Evolutionary conservation across 2,888 invertebrate genomes (phyloP).

Genomic region (Oegoconia quadripuncta): DNA sequence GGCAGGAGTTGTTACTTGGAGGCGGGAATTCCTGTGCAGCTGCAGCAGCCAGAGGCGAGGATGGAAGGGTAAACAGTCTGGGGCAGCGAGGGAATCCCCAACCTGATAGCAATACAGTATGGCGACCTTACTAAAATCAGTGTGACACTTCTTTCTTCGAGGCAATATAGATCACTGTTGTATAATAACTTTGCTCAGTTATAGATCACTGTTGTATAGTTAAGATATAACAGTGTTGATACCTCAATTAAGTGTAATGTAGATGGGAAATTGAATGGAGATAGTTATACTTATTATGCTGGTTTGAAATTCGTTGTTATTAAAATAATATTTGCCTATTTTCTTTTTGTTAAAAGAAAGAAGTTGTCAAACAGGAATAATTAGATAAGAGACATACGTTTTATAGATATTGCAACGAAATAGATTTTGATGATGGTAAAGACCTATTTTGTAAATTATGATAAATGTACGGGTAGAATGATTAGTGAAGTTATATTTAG

Average conservation of each 20-base stretch:
- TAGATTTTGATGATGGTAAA: constrained; percentile 36
- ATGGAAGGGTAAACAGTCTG: constrained; percentile 75
- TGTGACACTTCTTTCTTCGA: constrained; percentile 38
- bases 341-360: constrained; percentile 21
- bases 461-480: constrained; percentile 30
- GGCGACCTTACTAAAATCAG: constrained; percentile 84
- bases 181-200: not conserved
- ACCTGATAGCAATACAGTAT: constrained; percentile 84
- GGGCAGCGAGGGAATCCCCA: constrained; percentile 81
- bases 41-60: constrained; percentile 78
- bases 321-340: not conserved
- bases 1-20: constrained; percentile 72
- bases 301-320: not conserved
- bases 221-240: constrained; percentile 12
- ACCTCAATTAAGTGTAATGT: constrained; percentile 14
- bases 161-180: constrained; percentile 8
- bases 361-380: constrained; percentile 27
- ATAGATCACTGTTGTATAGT: not conserved
- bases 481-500: constrained; percentile 37
- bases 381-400: constrained; percentile 1
- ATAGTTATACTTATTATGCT: not conserved
- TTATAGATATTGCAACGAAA: constrained; percentile 51
- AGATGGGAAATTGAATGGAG: not conserved
- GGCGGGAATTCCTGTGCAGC: constrained; percentile 79
- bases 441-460: constrained; percentile 44